phyloP scores from a whole-genome alignment of 2,888 invertebrate species.

The Hermodice carunculata region DNA sequence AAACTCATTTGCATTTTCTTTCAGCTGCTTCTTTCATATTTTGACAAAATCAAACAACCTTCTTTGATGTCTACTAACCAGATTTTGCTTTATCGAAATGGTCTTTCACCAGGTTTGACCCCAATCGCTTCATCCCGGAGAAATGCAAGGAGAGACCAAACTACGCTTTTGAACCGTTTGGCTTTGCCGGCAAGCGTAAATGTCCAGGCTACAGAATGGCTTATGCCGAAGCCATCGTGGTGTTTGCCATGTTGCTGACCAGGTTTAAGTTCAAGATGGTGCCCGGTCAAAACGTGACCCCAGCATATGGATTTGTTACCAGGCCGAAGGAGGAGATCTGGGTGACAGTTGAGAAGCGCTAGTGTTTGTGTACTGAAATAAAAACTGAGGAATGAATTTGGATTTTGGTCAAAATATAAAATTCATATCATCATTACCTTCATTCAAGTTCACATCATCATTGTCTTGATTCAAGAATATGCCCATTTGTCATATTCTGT shows the following conservation, averaged over 20 bases:
- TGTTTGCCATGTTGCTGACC: slow-evolving; percentile 55
- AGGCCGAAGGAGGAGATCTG: slow-evolving; percentile 68
- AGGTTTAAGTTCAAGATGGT: slow-evolving; percentile 62
- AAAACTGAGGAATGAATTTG: too few species aligned
- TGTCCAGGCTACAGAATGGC: slow-evolving; percentile 58
- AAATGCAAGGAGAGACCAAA: slow-evolving; percentile 47
- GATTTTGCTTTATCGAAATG: too few species aligned
- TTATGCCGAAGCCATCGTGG: slow-evolving; percentile 52
- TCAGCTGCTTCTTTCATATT: too few species aligned
- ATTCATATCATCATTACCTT: too few species aligned
- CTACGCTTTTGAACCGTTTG: slow-evolving; percentile 66
- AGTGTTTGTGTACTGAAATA: too few species aligned
- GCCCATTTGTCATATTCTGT: too few species aligned
- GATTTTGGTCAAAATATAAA: too few species aligned
- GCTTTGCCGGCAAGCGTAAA: slow-evolving; percentile 66
- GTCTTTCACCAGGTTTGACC: slow-evolving; percentile 69
- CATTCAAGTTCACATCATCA: too few species aligned
- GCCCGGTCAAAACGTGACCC: slow-evolving; percentile 61
- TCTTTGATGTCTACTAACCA: too few species aligned
- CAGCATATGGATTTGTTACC: slow-evolving; percentile 64
- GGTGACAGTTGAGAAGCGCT: slow-evolving; percentile 51
- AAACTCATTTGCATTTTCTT: too few species aligned
- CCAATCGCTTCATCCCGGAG: slow-evolving; percentile 60
- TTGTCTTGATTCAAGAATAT: too few species aligned
- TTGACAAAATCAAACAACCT: too few species aligned